phyloP scores from a whole-genome alignment of 2,113 vertebrate genomes.

The Barnardius zonarius region DNA sequence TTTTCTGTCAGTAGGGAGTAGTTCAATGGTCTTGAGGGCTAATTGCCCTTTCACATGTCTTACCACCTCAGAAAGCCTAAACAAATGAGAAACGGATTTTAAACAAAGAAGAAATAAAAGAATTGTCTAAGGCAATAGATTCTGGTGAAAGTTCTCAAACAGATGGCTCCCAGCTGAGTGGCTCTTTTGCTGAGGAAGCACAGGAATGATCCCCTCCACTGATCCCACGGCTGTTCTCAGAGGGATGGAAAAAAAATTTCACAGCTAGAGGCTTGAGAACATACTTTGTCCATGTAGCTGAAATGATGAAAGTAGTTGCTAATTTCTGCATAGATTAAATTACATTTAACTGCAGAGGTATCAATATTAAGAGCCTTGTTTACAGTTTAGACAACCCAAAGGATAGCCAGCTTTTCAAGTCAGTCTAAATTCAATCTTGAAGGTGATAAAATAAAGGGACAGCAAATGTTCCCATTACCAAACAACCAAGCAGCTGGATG shows the following conservation, averaged over 20 bases:
- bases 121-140: not conserved
- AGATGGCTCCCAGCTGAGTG: not conserved
- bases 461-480: not conserved
- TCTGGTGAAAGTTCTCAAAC: not conserved
- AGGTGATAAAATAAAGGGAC: not conserved
- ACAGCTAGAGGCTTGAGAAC: not conserved
- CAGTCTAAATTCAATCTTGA: not conserved
- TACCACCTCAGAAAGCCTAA: not conserved
- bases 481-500: not conserved
- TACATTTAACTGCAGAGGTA: not conserved
- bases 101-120: not conserved
- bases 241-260: not conserved
- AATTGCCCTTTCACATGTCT: not conserved
- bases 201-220: not conserved
- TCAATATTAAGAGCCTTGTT: not conserved
- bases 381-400: not conserved
- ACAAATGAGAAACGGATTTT: not conserved
- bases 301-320: not conserved
- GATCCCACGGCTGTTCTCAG: not conserved
- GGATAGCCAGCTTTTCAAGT: not conserved
- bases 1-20: not conserved
- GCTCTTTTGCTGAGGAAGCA: not conserved
- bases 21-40: not conserved
- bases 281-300: not conserved
- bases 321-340: not conserved